Evolutionary conservation across 2,888 invertebrate genomes (phyloP).

Genomic region (Eumacrocentrus americanus): DNA sequence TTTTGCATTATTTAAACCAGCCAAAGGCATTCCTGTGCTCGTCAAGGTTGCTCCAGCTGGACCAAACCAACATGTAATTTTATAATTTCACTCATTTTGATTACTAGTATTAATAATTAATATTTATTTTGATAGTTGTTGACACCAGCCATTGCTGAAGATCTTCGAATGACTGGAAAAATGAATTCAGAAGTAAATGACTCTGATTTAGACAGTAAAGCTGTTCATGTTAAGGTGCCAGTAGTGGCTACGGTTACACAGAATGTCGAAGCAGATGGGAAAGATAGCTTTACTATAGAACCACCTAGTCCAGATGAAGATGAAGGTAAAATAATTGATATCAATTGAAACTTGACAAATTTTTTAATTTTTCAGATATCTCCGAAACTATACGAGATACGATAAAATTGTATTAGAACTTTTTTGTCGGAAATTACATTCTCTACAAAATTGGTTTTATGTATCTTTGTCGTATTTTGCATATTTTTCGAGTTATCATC

Average conservation of each 20-base stretch:
- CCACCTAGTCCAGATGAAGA: slow-evolving; percentile 61
- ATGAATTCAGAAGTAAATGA: slow-evolving; percentile 59
- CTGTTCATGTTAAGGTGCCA: slow-evolving; percentile 67
- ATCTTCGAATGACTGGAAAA: slow-evolving; percentile 71
- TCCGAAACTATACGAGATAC: too few species aligned
- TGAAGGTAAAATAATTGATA: slow-evolving; percentile 44
- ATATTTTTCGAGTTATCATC: too few species aligned
- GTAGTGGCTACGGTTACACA: slow-evolving; percentile 70
- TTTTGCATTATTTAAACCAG: slow-evolving; percentile 73
- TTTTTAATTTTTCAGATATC: too few species aligned
- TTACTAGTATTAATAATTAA: too few species aligned
- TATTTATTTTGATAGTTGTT: slow-evolving; percentile 66
- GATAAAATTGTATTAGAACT: too few species aligned
- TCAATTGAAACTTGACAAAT: background rate
- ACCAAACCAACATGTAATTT: slow-evolving; percentile 60
- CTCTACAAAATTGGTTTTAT: too few species aligned
- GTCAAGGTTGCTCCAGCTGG: slow-evolving; percentile 66
- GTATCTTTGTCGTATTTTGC: too few species aligned
- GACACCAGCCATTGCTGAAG: slow-evolving; percentile 75
- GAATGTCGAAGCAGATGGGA: slow-evolving; percentile 63
- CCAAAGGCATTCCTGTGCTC: slow-evolving; percentile 71
- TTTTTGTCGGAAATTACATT: too few species aligned
- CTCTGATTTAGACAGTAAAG: slow-evolving; percentile 57
- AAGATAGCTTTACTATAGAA: slow-evolving; percentile 64
- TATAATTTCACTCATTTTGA: slow-evolving; percentile 50